These are phyloP conservation scores for Drosophila ustulata DNA, from an alignment of 2,888 invertebrate species.

Conservation along the genomic window DNA sequence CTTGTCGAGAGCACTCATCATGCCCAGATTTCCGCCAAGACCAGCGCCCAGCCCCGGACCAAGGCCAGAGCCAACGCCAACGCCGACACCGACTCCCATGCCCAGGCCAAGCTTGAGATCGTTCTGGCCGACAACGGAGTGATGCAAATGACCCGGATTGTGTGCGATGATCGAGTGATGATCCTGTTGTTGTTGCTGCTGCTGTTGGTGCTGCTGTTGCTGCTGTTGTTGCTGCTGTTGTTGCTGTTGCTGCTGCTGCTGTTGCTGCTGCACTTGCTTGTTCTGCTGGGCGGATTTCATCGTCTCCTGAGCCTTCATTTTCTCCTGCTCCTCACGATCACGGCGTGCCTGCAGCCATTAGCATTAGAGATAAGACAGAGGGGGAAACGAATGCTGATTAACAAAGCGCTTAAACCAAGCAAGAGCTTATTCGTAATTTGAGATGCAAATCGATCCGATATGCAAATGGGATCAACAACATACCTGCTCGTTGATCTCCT, in stretches of 20 bases:
- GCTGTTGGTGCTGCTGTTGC: conserved; percentile 82
- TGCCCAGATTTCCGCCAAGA: conserved; percentile 84
- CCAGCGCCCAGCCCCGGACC: conserved; percentile 81
- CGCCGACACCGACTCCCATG: conserved; percentile 83
- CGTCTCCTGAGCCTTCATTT: conserved; percentile 95
- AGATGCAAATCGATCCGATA: conserved; percentile 25
- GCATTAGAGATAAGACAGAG: background rate
- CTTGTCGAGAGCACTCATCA: conserved; percentile 85
- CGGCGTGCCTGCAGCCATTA: conserved; percentile 88
- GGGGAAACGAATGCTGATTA: conserved; percentile 8
- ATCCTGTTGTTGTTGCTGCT: conserved; percentile 82
- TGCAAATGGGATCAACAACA: conserved; percentile 36
- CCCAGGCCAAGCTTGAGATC: conserved; percentile 85
- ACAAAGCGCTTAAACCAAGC: background rate
- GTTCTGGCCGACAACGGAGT: conserved; percentile 85
- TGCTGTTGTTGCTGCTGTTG: conserved; percentile 81
- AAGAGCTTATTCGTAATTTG: background rate
- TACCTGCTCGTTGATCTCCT: conserved; percentile 96
- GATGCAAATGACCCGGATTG: conserved; percentile 85
- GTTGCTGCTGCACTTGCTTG: conserved; percentile 86
- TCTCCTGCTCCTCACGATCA: conserved; percentile 95
- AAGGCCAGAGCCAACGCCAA: conserved; percentile 77
- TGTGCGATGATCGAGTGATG: conserved; percentile 85
- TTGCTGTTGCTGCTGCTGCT: conserved; percentile 83
- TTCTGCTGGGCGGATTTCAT: conserved; percentile 94